Base-by-base conservation (phyloP, 2,888 invertebrate species). In the Dexiosoma caninum region DNA sequence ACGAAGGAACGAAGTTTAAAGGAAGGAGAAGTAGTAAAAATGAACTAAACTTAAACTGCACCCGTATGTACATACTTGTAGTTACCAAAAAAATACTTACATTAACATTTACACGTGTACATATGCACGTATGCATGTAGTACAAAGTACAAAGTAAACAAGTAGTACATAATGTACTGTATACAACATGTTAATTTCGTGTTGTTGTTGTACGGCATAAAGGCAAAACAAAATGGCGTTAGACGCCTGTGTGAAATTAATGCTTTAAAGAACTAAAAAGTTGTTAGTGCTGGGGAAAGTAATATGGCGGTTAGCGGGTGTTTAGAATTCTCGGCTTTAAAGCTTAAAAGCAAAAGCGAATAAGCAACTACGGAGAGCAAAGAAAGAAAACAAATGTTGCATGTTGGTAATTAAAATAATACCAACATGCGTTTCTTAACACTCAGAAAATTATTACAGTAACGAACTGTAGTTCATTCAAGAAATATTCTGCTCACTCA, bases 321-420 rank as follows among this genome's bases (percentile, higher is more conserved):
- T 71, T 51, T 64, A 10, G 32, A 67, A 71, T 64, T 62, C 4
- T 32, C 35, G n/a, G 57, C 66, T 66, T 62, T 42, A 67, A 67
- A 75, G 40, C 40, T 37, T 12, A 49, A 37, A 37, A 51, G 6
- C 4, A 27, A 40, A 32, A 57, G n/a, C 27, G 12, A 64, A 46
- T 14, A 67, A 74, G 5, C 27, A 60, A 27, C 3, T 27, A 6
- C 27, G 27, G 6, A 27, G 27, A 27, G 27, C 3, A 6, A 27
- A 5, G 27, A 6, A 27, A 5, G 27, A 46, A 55, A 44, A 40
- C 35, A 66, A 46, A 69, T 75, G 72, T 83, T 83, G 82, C 78
- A 82, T 83, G 82, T 72, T 79, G 83, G 84, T 83, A 85, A 85
- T 85, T 85, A 85, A 85, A 85, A 85, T 85, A 85, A 84, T 84